phyloP scores from a whole-genome alignment of 2,113 vertebrate genomes.

The Pluvialis apricaria region DNA sequence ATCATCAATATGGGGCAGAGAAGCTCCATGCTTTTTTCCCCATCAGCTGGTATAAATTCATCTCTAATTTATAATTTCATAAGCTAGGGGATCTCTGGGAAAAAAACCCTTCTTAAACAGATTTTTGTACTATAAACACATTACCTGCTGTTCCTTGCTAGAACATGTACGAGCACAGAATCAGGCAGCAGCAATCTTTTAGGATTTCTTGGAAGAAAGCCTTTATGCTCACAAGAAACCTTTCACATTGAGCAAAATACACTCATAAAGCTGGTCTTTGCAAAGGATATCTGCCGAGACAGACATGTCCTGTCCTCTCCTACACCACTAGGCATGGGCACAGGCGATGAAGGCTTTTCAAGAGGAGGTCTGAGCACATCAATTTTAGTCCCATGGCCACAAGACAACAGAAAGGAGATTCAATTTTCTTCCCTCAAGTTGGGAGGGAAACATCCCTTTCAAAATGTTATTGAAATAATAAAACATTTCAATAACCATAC shows the following conservation, averaged over 20 bases:
- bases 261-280: not conserved
- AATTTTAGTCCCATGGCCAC: not conserved
- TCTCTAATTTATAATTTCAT: not conserved
- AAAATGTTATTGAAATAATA: slow-evolving; percentile 59
- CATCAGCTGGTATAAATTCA: not conserved
- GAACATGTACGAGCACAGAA: not conserved
- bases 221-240: not conserved
- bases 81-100: not conserved
- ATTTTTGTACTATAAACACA: not conserved
- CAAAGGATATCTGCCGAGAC: not conserved
- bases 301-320: not conserved
- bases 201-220: not conserved
- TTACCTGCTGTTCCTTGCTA: not conserved
- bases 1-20: not conserved
- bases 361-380: not conserved
- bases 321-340: not conserved
- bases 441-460: slow-evolving; percentile 49
- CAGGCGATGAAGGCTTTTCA: not conserved
- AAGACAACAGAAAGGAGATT: not conserved
- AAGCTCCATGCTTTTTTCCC: not conserved
- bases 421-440: slow-evolving; percentile 16
- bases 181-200: not conserved
- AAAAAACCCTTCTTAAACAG: not conserved
- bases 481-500: slow-evolving; percentile 59
- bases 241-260: not conserved